Evolutionary conservation across 2,113 vertebrate species (phyloP), one percentile per base, ranked within the genome.

Genomic region (Carettochelys insculpta): DNA sequence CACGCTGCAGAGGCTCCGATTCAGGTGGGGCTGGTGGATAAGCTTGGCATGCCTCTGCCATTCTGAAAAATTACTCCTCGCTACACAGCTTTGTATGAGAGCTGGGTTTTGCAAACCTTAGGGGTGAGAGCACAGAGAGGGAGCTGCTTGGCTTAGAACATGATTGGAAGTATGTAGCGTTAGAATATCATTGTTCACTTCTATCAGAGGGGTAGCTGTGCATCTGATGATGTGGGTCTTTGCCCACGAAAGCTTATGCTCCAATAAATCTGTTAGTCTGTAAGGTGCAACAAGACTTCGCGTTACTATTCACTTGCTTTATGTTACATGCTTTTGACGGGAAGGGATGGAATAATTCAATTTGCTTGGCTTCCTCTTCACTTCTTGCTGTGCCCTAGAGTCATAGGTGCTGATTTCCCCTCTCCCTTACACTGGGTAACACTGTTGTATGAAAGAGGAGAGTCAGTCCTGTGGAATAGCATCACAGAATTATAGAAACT

Each of bases 51-150:
- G 48, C 8, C 11, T 9, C 31, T 76, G 8, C 47, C 1, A 25
- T 51, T 50, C 53, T 6, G 1, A 4, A 3, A 80, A 3, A 81
- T 12, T 27, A 22, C 43, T 75, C 41, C 41, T 75, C 71, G 29
- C 11, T 45, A 24, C 41, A 77, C 48, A 0, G 16, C 12, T 1
- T 1, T 1, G 27, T 0, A 11, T 14, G 51, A 73, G 27, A n/a
- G 43, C 43, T 1, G 1, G 9, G 38, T 29, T 80, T 11, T 9
- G 11, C 52, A 14, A 41, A 43, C 25, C 52, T 5, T 24, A 19
- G 9, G 50, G 27, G 73, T 27, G 43, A 34, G 1, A 31, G 24
- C 0, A 0, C 0, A 2, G 83, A 29, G 7, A 8, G 2, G 34
- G 61, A 65, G 58, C 43, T 12, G 81, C 47, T 48, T 43, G 7